Evolutionary conservation across 1,140 invertebrate species (phyloP).

Genomic region (Caerostris darwini): DNA sequence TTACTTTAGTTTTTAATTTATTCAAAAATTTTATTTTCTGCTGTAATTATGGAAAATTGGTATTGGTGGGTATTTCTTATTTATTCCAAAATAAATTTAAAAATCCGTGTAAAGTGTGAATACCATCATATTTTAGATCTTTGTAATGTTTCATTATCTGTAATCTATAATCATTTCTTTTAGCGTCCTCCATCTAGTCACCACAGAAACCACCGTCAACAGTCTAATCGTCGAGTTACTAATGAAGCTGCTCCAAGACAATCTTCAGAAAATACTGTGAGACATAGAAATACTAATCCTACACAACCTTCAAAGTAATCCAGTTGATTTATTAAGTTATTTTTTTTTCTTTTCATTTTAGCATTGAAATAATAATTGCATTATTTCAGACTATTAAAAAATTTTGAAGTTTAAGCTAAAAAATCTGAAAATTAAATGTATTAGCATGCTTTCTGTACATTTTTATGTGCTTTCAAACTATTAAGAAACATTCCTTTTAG

Average conservation of each 20-base stretch:
- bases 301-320: constrained; percentile 12
- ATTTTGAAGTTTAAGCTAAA: not conserved
- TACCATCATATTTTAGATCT: no score
- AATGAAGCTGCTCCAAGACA: not conserved
- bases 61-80: no score
- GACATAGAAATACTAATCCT: constrained; percentile 27
- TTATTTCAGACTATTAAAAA: not conserved
- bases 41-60: no score
- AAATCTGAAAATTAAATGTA: not conserved
- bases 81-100: no score
- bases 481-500: not conserved
- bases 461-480: not conserved
- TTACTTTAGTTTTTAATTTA: no score
- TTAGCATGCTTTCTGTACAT: not conserved
- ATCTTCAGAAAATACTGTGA: constrained; percentile 1
- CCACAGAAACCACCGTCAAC: no score
- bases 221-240: not conserved
- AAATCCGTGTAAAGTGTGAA: no score
- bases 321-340: not conserved
- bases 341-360: not conserved
- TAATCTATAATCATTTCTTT: not conserved
- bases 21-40: no score
- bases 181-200: not conserved
- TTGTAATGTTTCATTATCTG: no score
- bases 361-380: not conserved